Percentiles rank a stretch among this genome's conserved stretches.
These are phyloP conservation scores for Pollenia labialis DNA, from an alignment of 2,888 invertebrate species.

Conservation along the genomic window DNA sequence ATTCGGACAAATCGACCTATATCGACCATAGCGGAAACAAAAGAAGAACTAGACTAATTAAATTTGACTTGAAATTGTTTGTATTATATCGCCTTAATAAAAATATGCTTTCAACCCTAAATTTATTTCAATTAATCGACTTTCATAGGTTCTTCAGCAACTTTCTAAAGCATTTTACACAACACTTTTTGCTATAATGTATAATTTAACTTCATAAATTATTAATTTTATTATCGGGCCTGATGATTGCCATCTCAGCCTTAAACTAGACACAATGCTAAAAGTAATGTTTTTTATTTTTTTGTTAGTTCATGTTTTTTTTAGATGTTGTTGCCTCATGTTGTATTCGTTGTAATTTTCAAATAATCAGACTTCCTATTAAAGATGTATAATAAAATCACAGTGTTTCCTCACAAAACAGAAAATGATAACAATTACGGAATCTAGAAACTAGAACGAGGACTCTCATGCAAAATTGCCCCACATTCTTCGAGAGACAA, in stretches of 20 bases:
- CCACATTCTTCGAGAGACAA: constrained; percentile 17
- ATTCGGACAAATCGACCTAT: too few species aligned
- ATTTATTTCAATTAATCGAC: too few species aligned
- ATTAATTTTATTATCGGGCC: not conserved
- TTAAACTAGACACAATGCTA: constrained; percentile 44
- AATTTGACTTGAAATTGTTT: too few species aligned
- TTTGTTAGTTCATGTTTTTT: constrained; percentile 13
- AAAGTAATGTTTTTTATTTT: not conserved
- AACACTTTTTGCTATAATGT: too few species aligned
- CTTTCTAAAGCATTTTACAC: too few species aligned
- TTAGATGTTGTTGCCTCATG: constrained; percentile 44
- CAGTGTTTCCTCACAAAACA: constrained; percentile 62
- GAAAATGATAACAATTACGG: constrained; percentile 61
- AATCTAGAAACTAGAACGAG: constrained; percentile 55
- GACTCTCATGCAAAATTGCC: constrained; percentile 40
- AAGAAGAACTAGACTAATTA: too few species aligned
- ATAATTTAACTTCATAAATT: too few species aligned
- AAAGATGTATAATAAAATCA: constrained; percentile 61
- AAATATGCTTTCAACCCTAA: too few species aligned
- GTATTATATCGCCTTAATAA: too few species aligned
- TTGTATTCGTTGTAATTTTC: constrained; percentile 70
- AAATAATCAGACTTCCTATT: constrained; percentile 73
- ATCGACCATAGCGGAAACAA: too few species aligned
- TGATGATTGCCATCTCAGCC: not conserved
- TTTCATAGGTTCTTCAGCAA: too few species aligned